Evolutionary conservation across 2,888 invertebrate genomes (phyloP).

Genomic region (Koerneria pararmatus): DNA sequence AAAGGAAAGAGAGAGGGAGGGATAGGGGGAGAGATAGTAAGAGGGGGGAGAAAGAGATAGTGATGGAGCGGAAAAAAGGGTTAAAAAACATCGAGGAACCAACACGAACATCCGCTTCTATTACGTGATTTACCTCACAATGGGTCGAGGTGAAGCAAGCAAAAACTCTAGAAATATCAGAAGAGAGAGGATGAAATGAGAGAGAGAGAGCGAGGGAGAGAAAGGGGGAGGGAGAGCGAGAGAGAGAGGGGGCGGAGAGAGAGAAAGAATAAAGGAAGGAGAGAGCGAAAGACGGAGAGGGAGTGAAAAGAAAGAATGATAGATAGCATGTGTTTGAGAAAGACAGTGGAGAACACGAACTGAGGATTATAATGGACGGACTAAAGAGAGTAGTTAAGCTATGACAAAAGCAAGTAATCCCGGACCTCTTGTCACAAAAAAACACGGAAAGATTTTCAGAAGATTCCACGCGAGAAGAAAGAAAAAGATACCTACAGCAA

Average conservation of each 20-base stretch:
- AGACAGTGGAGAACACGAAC: too few species aligned
- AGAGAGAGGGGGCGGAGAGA: conserved; percentile 6
- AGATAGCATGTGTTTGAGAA: too few species aligned
- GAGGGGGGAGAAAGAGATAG: neutral
- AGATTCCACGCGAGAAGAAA: too few species aligned
- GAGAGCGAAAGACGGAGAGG: neutral
- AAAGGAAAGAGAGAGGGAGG: neutral
- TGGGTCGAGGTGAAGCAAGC: too few species aligned
- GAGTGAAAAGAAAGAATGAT: conserved; percentile 3
- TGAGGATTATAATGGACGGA: too few species aligned
- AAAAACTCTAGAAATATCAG: neutral
- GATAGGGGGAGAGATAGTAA: neutral
- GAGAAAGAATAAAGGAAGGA: neutral
- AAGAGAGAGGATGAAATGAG: neutral
- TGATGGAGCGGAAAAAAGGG: too few species aligned
- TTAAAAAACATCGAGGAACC: too few species aligned
- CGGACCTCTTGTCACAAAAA: too few species aligned
- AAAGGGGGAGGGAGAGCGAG: conserved; percentile 12
- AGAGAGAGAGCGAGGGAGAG: conserved; percentile 7
- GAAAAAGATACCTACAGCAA: too few species aligned
- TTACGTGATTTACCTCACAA: conserved; percentile 22
- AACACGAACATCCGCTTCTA: conserved; percentile 15
- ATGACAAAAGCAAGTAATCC: too few species aligned
- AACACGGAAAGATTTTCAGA: too few species aligned
- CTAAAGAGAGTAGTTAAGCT: too few species aligned